Evolutionary conservation across 2,797 vertebrate genomes (phyloP), one percentile per base, ranked within the genome.

Genomic region (Microctenopoma steveboyesi): DNA sequence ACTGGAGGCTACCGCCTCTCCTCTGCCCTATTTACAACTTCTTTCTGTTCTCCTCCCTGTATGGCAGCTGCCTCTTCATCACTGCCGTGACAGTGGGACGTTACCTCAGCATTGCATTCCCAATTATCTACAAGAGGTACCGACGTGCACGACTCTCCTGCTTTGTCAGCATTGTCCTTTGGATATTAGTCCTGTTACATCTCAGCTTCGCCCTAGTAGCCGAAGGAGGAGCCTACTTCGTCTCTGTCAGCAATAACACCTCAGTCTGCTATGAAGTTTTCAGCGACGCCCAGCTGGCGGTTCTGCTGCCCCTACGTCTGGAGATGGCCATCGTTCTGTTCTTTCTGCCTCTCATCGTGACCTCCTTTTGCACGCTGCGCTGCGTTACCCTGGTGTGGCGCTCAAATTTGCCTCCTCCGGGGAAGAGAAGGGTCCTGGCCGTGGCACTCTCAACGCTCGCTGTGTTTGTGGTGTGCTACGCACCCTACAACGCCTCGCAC

Each of bases 401-500:
- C 48, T 95, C 95, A 0, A 92, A 91, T 28, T 77, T 97, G 73
- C 94, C 93, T 0, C 83, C 86, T 0, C 43, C 76, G n/a, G 91
- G 94, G 30, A 97, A 97, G 87, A 86, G 88, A 4, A 87, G 93
- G 22, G 96, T 95, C 0, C 90, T 96, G 54, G 81, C 91, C 2
- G 94, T 96, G 4, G 95, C 96, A 0, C 87, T 95, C 0, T 93
- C 94, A 40, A 95, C 96, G 0, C 88, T 96, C 45, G 83, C 90
- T 0, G 93, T 96, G 4, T 95, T 96, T 9, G 85, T 96, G 63
- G 89, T 96, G 57, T 97, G 96, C 81, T 93, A 96, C 6, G 93
- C 93, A 0, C 96, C 96, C 18, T 97, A 97, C 89, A 96, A 96
- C 3, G 72, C 92, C 59, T 95, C 95, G 3, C 96, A 96, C 0